A percentile compares a stretch with the other conserved stretches of the same genome.
These are phyloP conservation scores for Sinhomidia bicolor DNA, from an alignment of 2,888 invertebrate species.

Conservation along the genomic window DNA sequence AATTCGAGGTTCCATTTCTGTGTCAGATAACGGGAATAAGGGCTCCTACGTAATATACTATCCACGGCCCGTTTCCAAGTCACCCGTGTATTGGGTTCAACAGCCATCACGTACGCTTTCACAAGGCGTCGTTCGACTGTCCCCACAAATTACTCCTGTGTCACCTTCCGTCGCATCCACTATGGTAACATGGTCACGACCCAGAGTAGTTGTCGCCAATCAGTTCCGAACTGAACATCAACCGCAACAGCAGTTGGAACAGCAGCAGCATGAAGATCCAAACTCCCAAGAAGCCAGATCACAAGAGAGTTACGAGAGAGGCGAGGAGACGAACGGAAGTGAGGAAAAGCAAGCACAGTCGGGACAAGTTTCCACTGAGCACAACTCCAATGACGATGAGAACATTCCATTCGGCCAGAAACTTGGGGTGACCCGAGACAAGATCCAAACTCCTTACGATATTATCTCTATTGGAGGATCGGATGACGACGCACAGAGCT, in stretches of 20 bases:
- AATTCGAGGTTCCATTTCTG: conserved; percentile 32
- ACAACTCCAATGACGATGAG: conserved; percentile 28
- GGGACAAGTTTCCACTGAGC: conserved; percentile 19
- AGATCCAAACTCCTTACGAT: conserved; percentile 72
- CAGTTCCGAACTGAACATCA: conserved; percentile 54
- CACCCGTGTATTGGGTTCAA: conserved; percentile 81
- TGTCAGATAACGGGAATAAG: conserved; percentile 63
- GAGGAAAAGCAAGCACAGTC: conserved; percentile 34
- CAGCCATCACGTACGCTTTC: conserved; percentile 84
- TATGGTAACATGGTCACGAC: conserved; percentile 65
- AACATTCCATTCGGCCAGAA: conserved; percentile 71
- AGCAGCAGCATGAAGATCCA: background rate
- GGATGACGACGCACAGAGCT: conserved; percentile 75
- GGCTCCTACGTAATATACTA: conserved; percentile 75
- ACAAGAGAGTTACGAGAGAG: conserved; percentile 27
- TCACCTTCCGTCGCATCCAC: conserved; percentile 58
- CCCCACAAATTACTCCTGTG: conserved; percentile 55
- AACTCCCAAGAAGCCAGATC: conserved; percentile 19
- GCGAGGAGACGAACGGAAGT: conserved; percentile 36
- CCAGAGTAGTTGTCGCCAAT: conserved; percentile 60
- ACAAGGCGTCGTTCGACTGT: conserved; percentile 86
- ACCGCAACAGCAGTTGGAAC: background rate
- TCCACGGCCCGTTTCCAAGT: conserved; percentile 74
- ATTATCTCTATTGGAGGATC: conserved; percentile 76
- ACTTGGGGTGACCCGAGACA: conserved; percentile 47